Conservation (phyloP, 1,140 invertebrate genomes). For the Battus philenor region DNA sequence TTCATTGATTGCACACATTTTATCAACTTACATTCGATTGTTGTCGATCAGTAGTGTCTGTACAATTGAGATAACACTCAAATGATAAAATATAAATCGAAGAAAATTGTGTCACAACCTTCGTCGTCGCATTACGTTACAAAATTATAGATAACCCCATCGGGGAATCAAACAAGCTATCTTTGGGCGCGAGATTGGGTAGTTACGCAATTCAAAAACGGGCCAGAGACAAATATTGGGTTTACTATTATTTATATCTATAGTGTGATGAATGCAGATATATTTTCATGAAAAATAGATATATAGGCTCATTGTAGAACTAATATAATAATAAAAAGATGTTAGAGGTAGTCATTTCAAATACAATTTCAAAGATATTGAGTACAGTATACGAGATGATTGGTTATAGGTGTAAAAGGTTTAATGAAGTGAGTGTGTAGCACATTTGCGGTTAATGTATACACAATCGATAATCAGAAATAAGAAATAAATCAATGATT, state of each 20-base stretch:
- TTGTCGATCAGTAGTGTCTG: constrained; percentile 12
- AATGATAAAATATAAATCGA: constrained; percentile 49
- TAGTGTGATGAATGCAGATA: too few relatives aligned
- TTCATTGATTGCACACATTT: constrained; percentile 11
- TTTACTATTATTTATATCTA: not conserved
- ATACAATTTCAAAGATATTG: too few relatives aligned
- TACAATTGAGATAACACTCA: constrained; percentile 36
- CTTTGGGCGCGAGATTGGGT: constrained; percentile 42
- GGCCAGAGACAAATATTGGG: constrained; percentile 18
- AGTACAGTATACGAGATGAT: too few relatives aligned
- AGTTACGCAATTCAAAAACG: constrained; percentile 55
- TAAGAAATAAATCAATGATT: too few relatives aligned
- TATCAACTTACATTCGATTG: constrained; percentile 9
- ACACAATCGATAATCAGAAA: too few relatives aligned
- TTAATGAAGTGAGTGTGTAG: too few relatives aligned
- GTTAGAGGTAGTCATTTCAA: too few relatives aligned
- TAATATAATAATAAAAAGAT: too few relatives aligned
- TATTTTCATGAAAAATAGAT: too few relatives aligned
- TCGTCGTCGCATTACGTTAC: constrained; percentile 51
- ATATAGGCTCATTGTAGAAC: too few relatives aligned
- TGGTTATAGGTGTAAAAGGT: too few relatives aligned
- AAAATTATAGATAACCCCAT: constrained; percentile 56
- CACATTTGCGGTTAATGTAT: too few relatives aligned
- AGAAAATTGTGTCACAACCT: constrained; percentile 69
- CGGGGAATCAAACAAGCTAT: constrained; percentile 52